Base-by-base conservation (phyloP, 2,888 invertebrate genomes). In the Tineola bisselliella region DNA sequence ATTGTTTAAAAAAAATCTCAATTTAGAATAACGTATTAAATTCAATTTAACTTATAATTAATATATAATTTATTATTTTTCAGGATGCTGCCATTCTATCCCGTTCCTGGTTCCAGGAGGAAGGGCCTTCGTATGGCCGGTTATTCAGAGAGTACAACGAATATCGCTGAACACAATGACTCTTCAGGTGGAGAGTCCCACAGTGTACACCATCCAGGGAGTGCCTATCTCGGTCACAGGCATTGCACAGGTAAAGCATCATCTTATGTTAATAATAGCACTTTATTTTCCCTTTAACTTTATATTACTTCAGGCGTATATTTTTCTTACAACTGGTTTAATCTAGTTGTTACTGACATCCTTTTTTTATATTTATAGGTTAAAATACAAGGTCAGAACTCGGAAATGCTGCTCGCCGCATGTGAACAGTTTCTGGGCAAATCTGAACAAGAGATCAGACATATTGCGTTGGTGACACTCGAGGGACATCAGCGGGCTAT, bases 91-190 rank as follows among this genome's bases (percentile, higher is more conserved):
- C 83, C 95, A 97, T 79, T 91, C 93, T 70, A 96, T 96, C 81
- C 98, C 98, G 44, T 87, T 96, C 61, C 86, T 98, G 66, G 95
- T 99, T 61, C 97, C 98, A 44, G 99, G 99, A 64, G 99, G 99
- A 10, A 90, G 98, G 61, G 97, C 97, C 19, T 99, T 98, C 84
- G 98, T 99, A 13, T 98, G 97, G 97, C 99, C 99, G 3, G 89
- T 93, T 8, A 90, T 98, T 65, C 95, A 95, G 76, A 91, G 90
- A 77, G 94, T 95, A 61, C 94, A 95, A 77, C 91, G 97, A 78
- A 96, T 98, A 76, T 97, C 97, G 6, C 88, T 98, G 68, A 98
- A 98, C 81, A 98, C 98, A 0, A 98, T 98, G 97, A 98, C 98
- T 1, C 90, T 98, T 61, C 95, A 96, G 81, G 97, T 98, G 61